Percentiles rank a stretch among this genome's conserved stretches.
phyloP scores from a whole-genome alignment of 2,113 vertebrate species.

The Anolis carolinensis region DNA sequence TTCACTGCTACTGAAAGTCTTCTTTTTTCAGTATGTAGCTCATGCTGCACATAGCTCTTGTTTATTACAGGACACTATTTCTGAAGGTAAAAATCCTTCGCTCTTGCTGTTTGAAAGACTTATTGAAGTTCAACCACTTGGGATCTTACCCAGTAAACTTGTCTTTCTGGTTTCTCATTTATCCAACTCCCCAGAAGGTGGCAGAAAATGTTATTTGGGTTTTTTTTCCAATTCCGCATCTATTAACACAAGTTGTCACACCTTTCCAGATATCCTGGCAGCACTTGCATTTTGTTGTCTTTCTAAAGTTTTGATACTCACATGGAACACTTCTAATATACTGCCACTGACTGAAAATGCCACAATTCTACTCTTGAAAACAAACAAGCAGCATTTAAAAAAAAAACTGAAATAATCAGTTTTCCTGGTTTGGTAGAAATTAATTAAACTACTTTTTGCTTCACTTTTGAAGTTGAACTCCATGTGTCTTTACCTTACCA shows the following conservation, averaged over 20 bases:
- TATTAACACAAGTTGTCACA: background rate
- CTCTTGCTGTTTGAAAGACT: background rate
- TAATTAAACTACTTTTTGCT: background rate
- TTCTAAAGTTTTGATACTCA: background rate
- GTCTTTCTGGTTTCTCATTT: background rate
- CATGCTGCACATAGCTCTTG: background rate
- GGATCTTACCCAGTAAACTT: background rate
- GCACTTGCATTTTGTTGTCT: background rate
- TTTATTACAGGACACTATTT: background rate
- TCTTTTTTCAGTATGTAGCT: background rate
- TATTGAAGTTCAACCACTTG: background rate
- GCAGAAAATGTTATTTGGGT: conserved; percentile 18
- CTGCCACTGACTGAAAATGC: too few species aligned
- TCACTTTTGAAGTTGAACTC: background rate
- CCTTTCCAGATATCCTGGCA: background rate
- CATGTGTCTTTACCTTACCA: background rate
- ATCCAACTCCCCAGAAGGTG: conserved; percentile 47
- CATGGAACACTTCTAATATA: background rate
- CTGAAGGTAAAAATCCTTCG: background rate
- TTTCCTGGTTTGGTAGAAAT: too few species aligned
- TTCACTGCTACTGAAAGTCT: background rate
- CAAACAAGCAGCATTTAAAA: background rate
- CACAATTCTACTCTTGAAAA: background rate
- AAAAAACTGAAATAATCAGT: background rate
- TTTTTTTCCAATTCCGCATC: background rate